Conservation (phyloP, 1,140 invertebrate genomes). For the Argopecten irradians region DNA sequence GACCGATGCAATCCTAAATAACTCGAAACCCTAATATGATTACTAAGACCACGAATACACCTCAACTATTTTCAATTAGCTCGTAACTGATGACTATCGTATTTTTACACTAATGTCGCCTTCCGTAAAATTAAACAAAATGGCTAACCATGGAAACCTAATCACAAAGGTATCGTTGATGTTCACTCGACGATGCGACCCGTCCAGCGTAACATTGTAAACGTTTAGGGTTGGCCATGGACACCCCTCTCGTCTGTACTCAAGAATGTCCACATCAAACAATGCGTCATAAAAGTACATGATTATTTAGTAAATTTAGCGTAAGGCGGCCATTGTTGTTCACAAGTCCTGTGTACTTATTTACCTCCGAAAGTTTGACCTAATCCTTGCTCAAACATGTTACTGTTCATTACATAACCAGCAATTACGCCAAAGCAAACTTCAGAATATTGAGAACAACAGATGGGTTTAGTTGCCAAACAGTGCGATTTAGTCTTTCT, state of each 20-base stretch:
- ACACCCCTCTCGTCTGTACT: constrained; percentile 4
- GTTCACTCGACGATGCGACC: neutral
- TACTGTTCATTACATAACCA: neutral
- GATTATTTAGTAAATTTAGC: constrained; percentile 23
- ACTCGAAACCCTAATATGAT: neutral
- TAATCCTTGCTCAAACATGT: constrained; percentile 10
- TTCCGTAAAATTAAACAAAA: neutral
- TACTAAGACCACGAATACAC: neutral
- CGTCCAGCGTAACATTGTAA: neutral
- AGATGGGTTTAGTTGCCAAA: neutral
- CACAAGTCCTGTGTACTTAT: neutral
- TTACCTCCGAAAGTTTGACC: neutral
- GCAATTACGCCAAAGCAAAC: constrained; percentile 21
- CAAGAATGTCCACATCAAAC: constrained; percentile 21
- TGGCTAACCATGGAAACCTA: neutral
- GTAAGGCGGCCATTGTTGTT: constrained; percentile 5
- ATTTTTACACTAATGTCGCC: neutral
- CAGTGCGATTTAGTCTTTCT: neutral
- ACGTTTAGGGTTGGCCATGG: neutral
- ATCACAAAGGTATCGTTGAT: constrained; percentile 13
- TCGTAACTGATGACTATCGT: neutral
- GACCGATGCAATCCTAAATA: neutral
- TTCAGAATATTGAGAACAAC: neutral
- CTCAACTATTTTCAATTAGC: neutral
- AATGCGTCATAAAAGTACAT: constrained; percentile 18